Base-by-base conservation (phyloP, 2,797 vertebrate species). In the Heteromormyrus szaboi region DNA sequence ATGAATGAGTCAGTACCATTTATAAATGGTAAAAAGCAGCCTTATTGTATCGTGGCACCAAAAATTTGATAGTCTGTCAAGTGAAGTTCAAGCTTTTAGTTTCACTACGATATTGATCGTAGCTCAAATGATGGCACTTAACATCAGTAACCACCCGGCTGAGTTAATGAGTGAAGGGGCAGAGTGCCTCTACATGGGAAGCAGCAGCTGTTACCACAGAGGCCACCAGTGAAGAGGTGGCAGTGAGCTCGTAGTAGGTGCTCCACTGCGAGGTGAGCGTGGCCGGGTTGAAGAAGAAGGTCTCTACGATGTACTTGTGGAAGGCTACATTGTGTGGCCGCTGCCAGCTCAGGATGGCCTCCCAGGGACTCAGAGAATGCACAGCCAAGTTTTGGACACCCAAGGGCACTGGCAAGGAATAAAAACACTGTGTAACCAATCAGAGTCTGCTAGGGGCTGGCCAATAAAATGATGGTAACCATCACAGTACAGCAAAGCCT, bases 221-320 rank as follows among this genome's bases (percentile, higher is more conserved):
- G 2, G 98, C 96, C n/a, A 97, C 97, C 92, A 98, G 90, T 0
- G 98, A 98, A 87, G 97, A 90, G 0, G 96, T 98, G 0, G 97
- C 98, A 11, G 98, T 97, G 86, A 99, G 98, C 95, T 99, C 98
- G 2, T 99, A 99, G 95, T 98, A 98, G 1, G 98, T 99, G 41
- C 95, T 99, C 98, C 98, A 99, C 93, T 98, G 97, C 0, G 98
- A 98, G 0, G 96, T 96, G 94, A 98, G 96, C 0, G 96, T 98
- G 22, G 95, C 92, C 0, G 98, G 98, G 93, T 99, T 98, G 94
- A 99, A 99, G 95, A 98, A 99, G 94, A 98, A 99, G 91, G 98
- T 98, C 94, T 99, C 97, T 33, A 99, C 96, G 8, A 99, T 94
- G 0, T 98, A 99, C 91, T 99, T 99, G 90, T 97, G 96, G 95